Base-by-base conservation (phyloP, 2,888 invertebrate species). In the Calliopum simillimum region DNA sequence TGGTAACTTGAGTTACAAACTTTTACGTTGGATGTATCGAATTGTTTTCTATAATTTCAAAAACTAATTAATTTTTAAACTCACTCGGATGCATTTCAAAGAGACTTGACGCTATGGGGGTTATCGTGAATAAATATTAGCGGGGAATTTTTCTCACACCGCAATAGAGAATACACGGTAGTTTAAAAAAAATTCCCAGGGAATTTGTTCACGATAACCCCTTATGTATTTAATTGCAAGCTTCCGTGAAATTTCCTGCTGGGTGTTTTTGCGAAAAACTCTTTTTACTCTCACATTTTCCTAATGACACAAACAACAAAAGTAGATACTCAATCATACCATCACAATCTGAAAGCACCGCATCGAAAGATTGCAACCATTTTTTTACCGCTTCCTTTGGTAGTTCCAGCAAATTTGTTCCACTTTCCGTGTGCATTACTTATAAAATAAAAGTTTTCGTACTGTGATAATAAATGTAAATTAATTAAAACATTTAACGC, bases 291-390 rank as follows among this genome's bases (percentile, higher is more conserved):
- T 33, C 33, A n/a, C n/a, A n/a, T 33, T 8, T 33, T 33, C 8
- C 2, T 33, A 8, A 33, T 8, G 8, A 33, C 4, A 33, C 5
- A 33, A 33, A 33, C 8, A 14, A 58, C 33, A 25, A 21, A 23
- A 33, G 33, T 2, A 33, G 21, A 14, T 19, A 49, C 21, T 23
- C 25, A 58, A 8, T 47, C 68, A 62, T 53, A 92, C 96, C 95
- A 88, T 96, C 95, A 84, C 95, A 95, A 81, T 96, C 96, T 65
- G 93, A 91, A 77, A 96, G 86, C 74, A 96, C 91, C 46, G 92
- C 92, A 80, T 96, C 95, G 79, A 95, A 91, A 25, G 92, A 90
- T 77, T 91, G 87, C 44, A 95, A 77, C 85, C 92, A 92, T 70
- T 87, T 88, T 80, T 88, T 86, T 56, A 91, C 85, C 80, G 91